Base-by-base conservation (phyloP, 2,113 vertebrate species). In the Tinamus guttatus region DNA sequence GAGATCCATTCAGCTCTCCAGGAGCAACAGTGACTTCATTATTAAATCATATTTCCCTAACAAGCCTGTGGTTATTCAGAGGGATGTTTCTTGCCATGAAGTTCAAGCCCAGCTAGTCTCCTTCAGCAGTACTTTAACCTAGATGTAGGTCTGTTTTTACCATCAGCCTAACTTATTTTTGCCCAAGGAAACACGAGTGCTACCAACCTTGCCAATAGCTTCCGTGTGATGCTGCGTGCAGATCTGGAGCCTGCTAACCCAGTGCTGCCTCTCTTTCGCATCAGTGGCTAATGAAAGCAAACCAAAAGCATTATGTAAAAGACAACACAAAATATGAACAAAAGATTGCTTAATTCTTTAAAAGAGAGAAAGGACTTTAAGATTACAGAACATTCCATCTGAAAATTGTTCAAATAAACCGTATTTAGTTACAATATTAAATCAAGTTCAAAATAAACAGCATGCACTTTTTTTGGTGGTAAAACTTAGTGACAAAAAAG, bases 181-280 rank as follows among this genome's bases (percentile, higher is more conserved):
- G 36, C 32, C 71, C 41, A 24, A 3, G 1, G 71, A 81, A 85
- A 43, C 3, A 68, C 6, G 43, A 81, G 58, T 25, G 32, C 15
- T 87, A 65, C 94, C 19, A 20, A 99, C 99, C 99, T 99, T 99
- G 52, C 99, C 99, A 96, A 99, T 99, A 82, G 99, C 99, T 97
- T 99, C 99, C 0, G 99, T 99, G 97, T 99, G 99, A 91, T 99
- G 99, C 62, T 99, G 99, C 1, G 99, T 98, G 94, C 99, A 99
- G 88, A 99, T 99, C 98, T 99, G 99, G 62, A 99, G 98, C 78
- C 99, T 97, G 98, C 99, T 99, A 85, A 99, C 99, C 99, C 99
- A 99, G 82, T 99, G 99, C 51, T 99, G 99, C 63, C 99, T 98
- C 93, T 99, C 99, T 92, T 99, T 99, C 94, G 99, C 99, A 92